These are phyloP conservation scores for Dorcus parallelipipedus DNA, from an alignment of 2,888 invertebrate species.

Conservation along the genomic window DNA sequence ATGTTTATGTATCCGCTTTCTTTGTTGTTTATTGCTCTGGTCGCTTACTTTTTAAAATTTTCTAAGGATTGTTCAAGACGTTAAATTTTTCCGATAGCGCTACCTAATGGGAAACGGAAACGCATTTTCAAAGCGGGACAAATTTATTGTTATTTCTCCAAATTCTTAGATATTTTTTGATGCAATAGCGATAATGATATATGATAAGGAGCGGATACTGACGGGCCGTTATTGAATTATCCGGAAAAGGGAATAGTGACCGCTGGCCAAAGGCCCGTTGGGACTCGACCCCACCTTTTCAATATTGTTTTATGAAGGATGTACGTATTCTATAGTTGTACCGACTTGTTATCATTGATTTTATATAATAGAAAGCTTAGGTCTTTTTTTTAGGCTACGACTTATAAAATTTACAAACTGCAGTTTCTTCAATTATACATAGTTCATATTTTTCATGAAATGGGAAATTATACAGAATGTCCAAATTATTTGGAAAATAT, in stretches of 20 bases:
- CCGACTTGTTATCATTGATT: conserved; percentile 17
- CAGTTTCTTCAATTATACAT: too few relatives aligned
- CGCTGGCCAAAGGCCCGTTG: conserved; percentile 37
- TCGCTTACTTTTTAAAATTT: background rate
- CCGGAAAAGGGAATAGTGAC: conserved; percentile 44
- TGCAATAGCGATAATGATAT: conserved; percentile 26
- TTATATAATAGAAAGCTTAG: conserved; percentile 3
- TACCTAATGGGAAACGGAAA: too few relatives aligned
- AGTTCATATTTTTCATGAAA: too few relatives aligned
- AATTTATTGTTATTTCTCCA: conserved; percentile 1
- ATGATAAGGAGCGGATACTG: conserved; percentile 34
- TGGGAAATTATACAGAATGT: too few relatives aligned
- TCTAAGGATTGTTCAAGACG: too few relatives aligned
- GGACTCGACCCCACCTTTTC: conserved; percentile 32
- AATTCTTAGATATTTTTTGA: conserved; percentile 4
- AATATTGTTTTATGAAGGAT: conserved; percentile 43
- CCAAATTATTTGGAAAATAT: too few relatives aligned
- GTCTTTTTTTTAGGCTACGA: too few relatives aligned
- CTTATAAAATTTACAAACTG: too few relatives aligned
- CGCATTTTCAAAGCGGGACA: background rate
- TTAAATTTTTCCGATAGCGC: too few relatives aligned
- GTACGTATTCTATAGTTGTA: conserved; percentile 26
- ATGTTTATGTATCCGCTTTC: conserved; percentile 20
- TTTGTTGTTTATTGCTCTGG: background rate
- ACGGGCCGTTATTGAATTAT: conserved; percentile 46